A percentile compares a stretch with the other conserved stretches of the same genome.
Evolutionary conservation across 2,113 vertebrate genomes (phyloP).

Genomic region (Pardalotus punctatus): DNA sequence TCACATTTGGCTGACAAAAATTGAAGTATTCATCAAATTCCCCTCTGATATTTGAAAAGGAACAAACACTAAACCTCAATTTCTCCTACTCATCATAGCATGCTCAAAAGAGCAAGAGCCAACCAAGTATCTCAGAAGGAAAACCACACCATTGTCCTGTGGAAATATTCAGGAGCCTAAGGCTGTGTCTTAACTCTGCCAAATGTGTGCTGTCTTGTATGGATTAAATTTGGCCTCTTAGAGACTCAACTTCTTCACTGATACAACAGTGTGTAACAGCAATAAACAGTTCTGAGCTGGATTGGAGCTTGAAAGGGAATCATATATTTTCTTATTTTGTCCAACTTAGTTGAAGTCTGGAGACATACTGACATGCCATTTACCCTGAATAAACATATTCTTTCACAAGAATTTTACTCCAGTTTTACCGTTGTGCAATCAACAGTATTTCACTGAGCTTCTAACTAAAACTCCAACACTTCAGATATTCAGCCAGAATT

Average conservation of each 20-base stretch:
- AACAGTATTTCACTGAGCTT: not conserved
- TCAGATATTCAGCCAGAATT: not conserved
- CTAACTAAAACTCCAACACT: not conserved
- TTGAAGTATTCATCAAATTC: not conserved
- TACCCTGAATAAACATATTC: not conserved
- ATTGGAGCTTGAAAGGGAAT: not conserved
- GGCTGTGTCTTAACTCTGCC: not conserved
- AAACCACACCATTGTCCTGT: not conserved
- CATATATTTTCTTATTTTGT: not conserved
- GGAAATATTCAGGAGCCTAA: not conserved
- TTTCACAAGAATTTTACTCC: not conserved
- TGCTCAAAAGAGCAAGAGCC: not conserved
- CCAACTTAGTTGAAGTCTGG: not conserved
- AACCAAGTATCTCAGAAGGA: not conserved
- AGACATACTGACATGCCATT: not conserved
- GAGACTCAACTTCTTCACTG: not conserved
- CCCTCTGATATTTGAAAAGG: not conserved
- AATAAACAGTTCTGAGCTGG: not conserved
- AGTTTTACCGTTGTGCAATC: not conserved
- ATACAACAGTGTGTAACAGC: not conserved
- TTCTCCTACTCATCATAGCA: not conserved
- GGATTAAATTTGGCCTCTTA: not conserved
- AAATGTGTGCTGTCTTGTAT: not conserved
- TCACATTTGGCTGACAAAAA: not conserved
- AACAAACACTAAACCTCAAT: not conserved